phyloP scores from a whole-genome alignment of 2,113 vertebrate genomes.

The Bubo scandiacus region DNA sequence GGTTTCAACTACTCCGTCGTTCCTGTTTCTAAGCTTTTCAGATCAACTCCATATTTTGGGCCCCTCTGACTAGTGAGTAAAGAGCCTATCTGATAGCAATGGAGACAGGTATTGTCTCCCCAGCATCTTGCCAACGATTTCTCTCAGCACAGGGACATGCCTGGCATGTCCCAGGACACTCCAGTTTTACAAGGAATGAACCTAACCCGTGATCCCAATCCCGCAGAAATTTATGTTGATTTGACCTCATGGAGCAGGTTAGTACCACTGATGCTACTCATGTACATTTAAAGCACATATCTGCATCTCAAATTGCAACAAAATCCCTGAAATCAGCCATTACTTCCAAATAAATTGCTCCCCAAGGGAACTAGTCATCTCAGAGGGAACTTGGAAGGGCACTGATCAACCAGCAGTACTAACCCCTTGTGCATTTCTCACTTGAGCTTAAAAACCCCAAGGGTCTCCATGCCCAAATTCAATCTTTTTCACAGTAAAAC shows the following conservation, averaged over 20 bases:
- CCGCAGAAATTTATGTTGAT: not conserved
- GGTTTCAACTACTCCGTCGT: fast-evolving
- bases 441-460: not conserved
- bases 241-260: not conserved
- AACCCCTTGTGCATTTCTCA: not conserved
- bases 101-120: not conserved
- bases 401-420: not conserved
- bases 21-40: not conserved
- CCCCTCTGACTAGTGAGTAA: fast-evolving
- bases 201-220: not conserved
- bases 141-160: not conserved
- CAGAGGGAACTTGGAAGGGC: not conserved
- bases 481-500: not conserved
- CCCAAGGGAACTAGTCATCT: not conserved
- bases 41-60: not conserved
- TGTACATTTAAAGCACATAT: not conserved
- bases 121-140: not conserved
- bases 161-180: not conserved
- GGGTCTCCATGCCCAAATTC: not conserved
- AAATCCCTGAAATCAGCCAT: not conserved
- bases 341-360: not conserved
- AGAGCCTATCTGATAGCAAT: not conserved
- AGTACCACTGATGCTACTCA: not conserved
- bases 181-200: not conserved
- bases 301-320: not conserved